A percentile compares a stretch with the other conserved stretches of the same genome.
These are phyloP conservation scores for Falco berigora DNA, from an alignment of 2,797 vertebrate genomes.

Conservation along the genomic window DNA sequence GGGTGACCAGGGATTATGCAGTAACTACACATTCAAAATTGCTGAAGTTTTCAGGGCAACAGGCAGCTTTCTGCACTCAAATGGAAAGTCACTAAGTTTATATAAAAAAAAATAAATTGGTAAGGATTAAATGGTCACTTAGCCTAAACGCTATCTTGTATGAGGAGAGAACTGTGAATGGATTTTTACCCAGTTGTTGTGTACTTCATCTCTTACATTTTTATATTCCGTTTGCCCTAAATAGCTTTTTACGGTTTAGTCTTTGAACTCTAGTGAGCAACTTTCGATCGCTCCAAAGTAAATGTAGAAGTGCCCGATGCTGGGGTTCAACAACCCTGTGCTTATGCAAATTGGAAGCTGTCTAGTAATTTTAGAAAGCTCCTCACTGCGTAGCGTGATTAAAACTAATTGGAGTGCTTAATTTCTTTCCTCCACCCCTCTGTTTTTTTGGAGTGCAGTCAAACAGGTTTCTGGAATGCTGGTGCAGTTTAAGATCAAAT, in stretches of 20 bases:
- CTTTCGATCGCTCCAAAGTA: conserved; percentile 7
- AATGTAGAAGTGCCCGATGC: conserved; percentile 11
- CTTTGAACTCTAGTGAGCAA: conserved; percentile 33
- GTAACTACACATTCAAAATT: not conserved
- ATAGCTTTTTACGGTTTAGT: conserved; percentile 30
- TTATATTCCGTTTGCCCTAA: not conserved
- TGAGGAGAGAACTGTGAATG: not conserved
- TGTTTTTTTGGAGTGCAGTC: conserved; percentile 51
- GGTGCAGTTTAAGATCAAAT: conserved; percentile 38
- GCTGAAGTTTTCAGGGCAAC: not conserved
- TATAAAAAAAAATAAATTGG: not conserved
- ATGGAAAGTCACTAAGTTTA: not conserved
- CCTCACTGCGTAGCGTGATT: conserved; percentile 42
- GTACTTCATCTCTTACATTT: not conserved
- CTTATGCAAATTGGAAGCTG: conserved; percentile 51
- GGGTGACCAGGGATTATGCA: not conserved
- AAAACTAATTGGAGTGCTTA: conserved; percentile 69
- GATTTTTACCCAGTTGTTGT: conserved; percentile 8
- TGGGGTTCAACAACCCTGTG: conserved; percentile 4
- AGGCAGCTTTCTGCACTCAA: not conserved
- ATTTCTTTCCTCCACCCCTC: conserved; percentile 54
- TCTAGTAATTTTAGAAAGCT: conserved; percentile 55
- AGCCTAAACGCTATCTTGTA: not conserved
- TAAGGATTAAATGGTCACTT: not conserved
- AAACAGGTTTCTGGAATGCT: conserved; percentile 59